Percentiles rank a stretch among this genome's conserved stretches.
Conservation (phyloP, 1,140 invertebrate genomes). For the Papilio machaon region DNA sequence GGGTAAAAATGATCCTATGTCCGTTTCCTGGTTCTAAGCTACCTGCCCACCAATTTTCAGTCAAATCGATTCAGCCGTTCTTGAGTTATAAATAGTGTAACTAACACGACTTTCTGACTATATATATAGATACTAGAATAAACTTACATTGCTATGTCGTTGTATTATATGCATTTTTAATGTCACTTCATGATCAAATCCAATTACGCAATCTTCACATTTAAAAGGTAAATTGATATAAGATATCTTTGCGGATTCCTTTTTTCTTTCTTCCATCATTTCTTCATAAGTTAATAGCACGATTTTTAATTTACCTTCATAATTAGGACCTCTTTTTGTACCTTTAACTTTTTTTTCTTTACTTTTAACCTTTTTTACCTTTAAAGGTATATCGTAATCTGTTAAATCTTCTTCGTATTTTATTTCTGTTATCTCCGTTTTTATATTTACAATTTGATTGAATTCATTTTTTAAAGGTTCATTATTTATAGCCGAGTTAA, state of each 20-base stretch:
- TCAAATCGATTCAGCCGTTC: too few relatives aligned
- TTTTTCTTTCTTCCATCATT: constrained; percentile 56
- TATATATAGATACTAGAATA: too few relatives aligned
- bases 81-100: too few relatives aligned
- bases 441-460: constrained; percentile 12
- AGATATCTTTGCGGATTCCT: constrained; percentile 45
- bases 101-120: too few relatives aligned
- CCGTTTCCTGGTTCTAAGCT: too few relatives aligned
- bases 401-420: constrained; percentile 41
- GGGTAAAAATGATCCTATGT: too few relatives aligned
- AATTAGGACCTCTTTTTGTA: constrained; percentile 42
- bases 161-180: constrained; percentile 59
- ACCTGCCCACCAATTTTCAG: too few relatives aligned
- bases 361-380: constrained; percentile 45
- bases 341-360: constrained; percentile 42
- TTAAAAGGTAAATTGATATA: constrained; percentile 64
- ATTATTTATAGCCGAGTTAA: constrained; percentile 43
- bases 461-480: constrained; percentile 45
- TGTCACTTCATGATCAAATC: constrained; percentile 59
- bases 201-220: constrained; percentile 62
- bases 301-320: constrained; percentile 54
- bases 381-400: constrained; percentile 46
- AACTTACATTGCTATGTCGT: constrained; percentile 58
- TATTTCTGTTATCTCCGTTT: constrained; percentile 47
- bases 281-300: constrained; percentile 56